Percentiles rank a stretch among this genome's conserved stretches.
phyloP scores from a whole-genome alignment of 1,140 invertebrate species.

The Ips nitidus region DNA sequence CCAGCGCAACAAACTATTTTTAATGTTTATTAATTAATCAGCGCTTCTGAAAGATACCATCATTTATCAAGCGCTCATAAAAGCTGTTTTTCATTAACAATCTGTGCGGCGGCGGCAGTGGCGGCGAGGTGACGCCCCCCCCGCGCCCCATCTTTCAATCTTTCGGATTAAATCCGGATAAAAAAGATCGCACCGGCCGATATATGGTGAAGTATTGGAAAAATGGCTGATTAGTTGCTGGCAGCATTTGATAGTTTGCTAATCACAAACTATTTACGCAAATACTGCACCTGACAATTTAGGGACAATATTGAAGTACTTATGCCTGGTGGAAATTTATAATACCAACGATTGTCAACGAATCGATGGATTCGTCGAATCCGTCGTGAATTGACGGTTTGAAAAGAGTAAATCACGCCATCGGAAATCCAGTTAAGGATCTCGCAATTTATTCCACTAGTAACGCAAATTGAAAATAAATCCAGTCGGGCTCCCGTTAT shows the following conservation, averaged over 20 bases:
- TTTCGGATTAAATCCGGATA: slow-evolving; percentile 27
- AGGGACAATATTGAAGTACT: no score
- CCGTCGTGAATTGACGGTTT: neutral
- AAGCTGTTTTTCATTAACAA: slow-evolving; percentile 41
- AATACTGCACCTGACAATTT: no score
- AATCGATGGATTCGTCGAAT: neutral
- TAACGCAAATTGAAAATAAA: slow-evolving; percentile 20
- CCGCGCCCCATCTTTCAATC: slow-evolving; percentile 19
- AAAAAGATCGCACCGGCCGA: slow-evolving; percentile 19
- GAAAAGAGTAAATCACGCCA: slow-evolving; percentile 6
- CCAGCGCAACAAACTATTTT: slow-evolving; percentile 39
- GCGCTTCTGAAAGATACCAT: slow-evolving; percentile 37
- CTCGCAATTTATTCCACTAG: slow-evolving; percentile 6
- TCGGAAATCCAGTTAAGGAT: slow-evolving; percentile 2
- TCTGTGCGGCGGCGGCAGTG: slow-evolving; percentile 13
- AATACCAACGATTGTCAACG: neutral
- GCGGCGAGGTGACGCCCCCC: slow-evolving; percentile 2
- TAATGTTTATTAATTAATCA: slow-evolving; percentile 41
- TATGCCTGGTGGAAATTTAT: no score
- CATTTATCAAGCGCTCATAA: slow-evolving; percentile 41
- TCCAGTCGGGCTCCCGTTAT: slow-evolving; percentile 8
- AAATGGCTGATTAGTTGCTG: neutral
- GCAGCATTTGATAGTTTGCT: neutral
- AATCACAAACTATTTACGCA: neutral
- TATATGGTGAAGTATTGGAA: slow-evolving; percentile 17